Conservation (phyloP, 1,140 invertebrate genomes). For the Drosophila micromelanica region DNA sequence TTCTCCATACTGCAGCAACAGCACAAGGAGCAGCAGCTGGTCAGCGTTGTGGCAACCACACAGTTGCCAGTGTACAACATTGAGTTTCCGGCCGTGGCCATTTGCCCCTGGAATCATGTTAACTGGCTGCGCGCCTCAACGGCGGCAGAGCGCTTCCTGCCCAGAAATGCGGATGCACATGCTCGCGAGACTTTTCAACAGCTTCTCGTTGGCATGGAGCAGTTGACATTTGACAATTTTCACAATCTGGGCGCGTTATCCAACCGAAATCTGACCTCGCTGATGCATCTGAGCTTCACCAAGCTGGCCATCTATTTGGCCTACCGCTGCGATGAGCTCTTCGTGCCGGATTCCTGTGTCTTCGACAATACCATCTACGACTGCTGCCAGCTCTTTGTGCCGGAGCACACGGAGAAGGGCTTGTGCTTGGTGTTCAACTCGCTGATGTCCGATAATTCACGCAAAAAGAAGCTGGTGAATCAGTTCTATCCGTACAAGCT, state of each 20-base stretch:
- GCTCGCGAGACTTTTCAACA: slow-evolving; percentile 39
- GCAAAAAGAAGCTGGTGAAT: slow-evolving; percentile 59
- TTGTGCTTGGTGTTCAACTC: slow-evolving; percentile 74
- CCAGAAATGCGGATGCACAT: slow-evolving; percentile 28
- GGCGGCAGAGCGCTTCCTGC: slow-evolving; percentile 56
- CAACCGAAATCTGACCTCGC: slow-evolving; percentile 9
- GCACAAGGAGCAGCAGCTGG: slow-evolving; percentile 49
- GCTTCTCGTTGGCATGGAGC: slow-evolving; percentile 51
- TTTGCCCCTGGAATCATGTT: slow-evolving; percentile 85
- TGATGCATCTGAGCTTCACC: slow-evolving; percentile 16
- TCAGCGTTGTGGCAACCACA: slow-evolving; percentile 87
- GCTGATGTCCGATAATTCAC: slow-evolving; percentile 63
- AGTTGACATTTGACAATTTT: slow-evolving; percentile 45
- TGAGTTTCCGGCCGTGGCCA: slow-evolving; percentile 88
- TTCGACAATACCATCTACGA: slow-evolving; percentile 64
- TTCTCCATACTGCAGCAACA: slow-evolving; percentile 46
- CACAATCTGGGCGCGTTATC: slow-evolving; percentile 21
- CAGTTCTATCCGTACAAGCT: slow-evolving; percentile 61
- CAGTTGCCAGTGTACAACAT: slow-evolving; percentile 88
- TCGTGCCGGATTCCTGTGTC: slow-evolving; percentile 53
- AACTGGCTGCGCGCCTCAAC: slow-evolving; percentile 61
- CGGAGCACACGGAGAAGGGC: slow-evolving; percentile 64
- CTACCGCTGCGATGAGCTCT: slow-evolving; percentile 71
- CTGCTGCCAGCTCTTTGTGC: slow-evolving; percentile 68
- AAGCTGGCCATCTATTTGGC: slow-evolving; percentile 54